Percentiles rank a stretch among this genome's conserved stretches.
These are phyloP conservation scores for Noctilio leporinus DNA, from an alignment of 2,113 vertebrate species.

Conservation along the genomic window DNA sequence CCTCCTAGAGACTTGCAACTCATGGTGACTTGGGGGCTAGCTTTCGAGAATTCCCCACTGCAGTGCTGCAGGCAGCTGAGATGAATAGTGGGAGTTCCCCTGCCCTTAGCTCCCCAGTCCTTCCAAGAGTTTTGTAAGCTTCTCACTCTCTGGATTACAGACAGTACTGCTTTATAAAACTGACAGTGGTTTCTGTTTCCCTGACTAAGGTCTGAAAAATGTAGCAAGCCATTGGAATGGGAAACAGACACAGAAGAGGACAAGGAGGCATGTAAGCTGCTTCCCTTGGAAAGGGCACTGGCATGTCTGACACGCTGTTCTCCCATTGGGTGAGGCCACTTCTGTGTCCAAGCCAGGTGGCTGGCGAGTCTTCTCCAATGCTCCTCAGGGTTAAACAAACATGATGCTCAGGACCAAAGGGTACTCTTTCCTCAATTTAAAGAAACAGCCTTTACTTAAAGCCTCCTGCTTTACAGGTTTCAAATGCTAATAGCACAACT, in stretches of 20 bases:
- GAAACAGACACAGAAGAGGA: background rate
- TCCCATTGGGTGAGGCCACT: too few relatives aligned
- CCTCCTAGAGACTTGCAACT: background rate
- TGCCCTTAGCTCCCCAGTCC: background rate
- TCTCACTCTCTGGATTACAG: background rate
- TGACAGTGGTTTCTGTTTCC: background rate
- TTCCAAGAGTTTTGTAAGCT: background rate
- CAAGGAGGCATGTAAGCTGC: background rate
- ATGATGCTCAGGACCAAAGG: background rate
- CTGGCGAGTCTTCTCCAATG: background rate
- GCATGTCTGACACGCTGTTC: background rate
- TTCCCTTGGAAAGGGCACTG: background rate
- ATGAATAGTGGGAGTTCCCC: background rate
- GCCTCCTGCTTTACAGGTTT: background rate
- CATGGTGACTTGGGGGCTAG: background rate
- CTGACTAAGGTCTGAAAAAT: background rate
- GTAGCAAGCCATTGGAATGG: background rate
- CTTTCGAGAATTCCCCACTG: background rate
- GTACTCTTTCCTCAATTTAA: background rate
- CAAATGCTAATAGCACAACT: conserved; percentile 27
- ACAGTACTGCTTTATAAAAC: background rate
- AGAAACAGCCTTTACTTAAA: background rate
- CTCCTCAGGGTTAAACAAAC: background rate
- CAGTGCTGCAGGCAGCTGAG: background rate
- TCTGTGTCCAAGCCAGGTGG: too few relatives aligned